Evolutionary conservation across 2,113 vertebrate species (phyloP).

Genomic region (Orientallactaga bullata): DNA sequence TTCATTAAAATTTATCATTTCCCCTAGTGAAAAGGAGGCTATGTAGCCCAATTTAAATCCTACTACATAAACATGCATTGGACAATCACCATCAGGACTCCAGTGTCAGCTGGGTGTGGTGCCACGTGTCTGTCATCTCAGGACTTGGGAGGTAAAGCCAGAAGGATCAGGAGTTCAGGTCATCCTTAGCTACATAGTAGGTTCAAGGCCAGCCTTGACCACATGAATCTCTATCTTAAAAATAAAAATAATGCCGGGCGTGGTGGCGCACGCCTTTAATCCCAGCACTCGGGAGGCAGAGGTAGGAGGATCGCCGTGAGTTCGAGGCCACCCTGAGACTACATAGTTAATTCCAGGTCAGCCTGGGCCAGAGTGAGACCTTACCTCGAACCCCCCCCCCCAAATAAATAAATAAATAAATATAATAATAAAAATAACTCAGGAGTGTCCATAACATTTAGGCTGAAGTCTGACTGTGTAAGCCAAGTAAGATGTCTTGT

Average conservation of each 20-base stretch:
- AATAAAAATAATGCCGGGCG: too few species aligned
- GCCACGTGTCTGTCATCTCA: background rate
- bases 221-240: too few species aligned
- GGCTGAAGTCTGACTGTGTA: constrained; percentile 63
- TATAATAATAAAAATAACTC: background rate
- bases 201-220: background rate
- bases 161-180: background rate
- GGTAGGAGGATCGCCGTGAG: background rate
- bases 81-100: constrained; percentile 40
- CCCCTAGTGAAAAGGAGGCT: constrained; percentile 29
- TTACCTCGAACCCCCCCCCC: too few species aligned
- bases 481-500: constrained; percentile 66
- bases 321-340: background rate
- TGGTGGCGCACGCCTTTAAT: background rate
- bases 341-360: background rate
- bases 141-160: background rate
- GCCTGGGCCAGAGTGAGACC: too few species aligned
- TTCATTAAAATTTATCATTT: background rate
- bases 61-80: background rate
- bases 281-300: too few species aligned
- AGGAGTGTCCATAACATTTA: background rate
- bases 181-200: background rate
- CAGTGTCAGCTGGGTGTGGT: accelerated
- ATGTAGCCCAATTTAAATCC: background rate
- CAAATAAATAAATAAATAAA: too few species aligned